Conservation (phyloP, 2,113 vertebrate genomes). For the Oxygymnocypris stewartii region DNA sequence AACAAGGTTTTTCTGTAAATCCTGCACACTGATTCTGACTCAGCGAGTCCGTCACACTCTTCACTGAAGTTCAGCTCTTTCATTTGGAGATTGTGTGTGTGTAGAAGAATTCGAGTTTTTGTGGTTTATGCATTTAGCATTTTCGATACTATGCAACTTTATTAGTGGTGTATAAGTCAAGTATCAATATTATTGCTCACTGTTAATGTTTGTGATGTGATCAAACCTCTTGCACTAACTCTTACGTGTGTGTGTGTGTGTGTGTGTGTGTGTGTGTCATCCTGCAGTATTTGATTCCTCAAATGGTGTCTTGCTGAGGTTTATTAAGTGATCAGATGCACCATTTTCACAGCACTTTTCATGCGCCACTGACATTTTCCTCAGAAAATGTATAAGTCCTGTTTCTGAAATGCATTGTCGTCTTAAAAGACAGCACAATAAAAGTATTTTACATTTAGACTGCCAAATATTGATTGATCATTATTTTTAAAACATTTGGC, state of each 20-base stretch:
- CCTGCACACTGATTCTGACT: neutral
- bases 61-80: neutral
- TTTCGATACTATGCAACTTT: neutral
- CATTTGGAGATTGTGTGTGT: neutral
- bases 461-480: neutral
- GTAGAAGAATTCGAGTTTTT: neutral
- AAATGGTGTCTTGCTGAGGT: neutral
- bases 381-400: neutral
- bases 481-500: neutral
- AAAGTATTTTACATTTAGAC: neutral
- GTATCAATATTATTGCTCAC: neutral
- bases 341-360: neutral
- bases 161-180: neutral
- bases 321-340: neutral
- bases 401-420: neutral
- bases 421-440: neutral
- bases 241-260: no score
- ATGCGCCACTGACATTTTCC: neutral
- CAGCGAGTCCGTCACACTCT: neutral
- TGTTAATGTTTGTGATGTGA: neutral
- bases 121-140: neutral
- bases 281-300: neutral
- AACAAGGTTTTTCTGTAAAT: neutral
- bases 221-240: neutral
- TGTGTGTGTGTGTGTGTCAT: neutral